phyloP scores from a whole-genome alignment of 2,797 vertebrate genomes.

The Emys orbicularis region DNA sequence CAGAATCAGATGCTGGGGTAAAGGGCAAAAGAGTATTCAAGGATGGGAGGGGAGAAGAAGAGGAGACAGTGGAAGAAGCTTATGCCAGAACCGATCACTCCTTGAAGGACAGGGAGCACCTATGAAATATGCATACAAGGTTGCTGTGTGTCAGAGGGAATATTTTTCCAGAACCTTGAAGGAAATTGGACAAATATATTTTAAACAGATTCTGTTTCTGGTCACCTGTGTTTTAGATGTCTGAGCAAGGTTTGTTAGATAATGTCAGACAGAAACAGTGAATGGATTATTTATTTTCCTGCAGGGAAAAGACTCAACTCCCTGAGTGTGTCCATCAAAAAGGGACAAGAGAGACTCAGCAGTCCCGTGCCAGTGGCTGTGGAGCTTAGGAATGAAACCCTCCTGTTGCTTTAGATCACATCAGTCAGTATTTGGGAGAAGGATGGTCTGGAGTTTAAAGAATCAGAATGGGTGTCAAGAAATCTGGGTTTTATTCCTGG shows the following conservation, averaged over 20 bases:
- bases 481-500: neutral
- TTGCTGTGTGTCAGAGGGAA: conserved; percentile 17
- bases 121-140: conserved; percentile 14
- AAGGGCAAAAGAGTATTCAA: neutral
- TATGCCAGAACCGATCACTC: neutral
- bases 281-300: conserved; percentile 67
- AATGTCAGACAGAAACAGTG: conserved; percentile 29
- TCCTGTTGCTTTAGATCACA: neutral
- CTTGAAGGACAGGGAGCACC: conserved; percentile 18
- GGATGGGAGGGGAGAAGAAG: neutral
- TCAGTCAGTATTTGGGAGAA: neutral
- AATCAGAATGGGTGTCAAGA: neutral
- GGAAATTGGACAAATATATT: conserved; percentile 49
- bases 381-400: conserved; percentile 3
- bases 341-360: neutral
- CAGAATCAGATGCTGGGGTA: neutral
- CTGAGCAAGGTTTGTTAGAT: neutral
- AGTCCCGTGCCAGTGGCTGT: neutral
- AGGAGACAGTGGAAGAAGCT: neutral
- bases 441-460: neutral
- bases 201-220: conserved; percentile 51
- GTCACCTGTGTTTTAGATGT: conserved; percentile 45
- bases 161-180: conserved; percentile 53
- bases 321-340: conserved; percentile 8
- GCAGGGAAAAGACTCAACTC: conserved; percentile 2